These are phyloP conservation scores for Pteronotus mesoamericanus DNA, from an alignment of 2,797 vertebrate species.

Conservation along the genomic window DNA sequence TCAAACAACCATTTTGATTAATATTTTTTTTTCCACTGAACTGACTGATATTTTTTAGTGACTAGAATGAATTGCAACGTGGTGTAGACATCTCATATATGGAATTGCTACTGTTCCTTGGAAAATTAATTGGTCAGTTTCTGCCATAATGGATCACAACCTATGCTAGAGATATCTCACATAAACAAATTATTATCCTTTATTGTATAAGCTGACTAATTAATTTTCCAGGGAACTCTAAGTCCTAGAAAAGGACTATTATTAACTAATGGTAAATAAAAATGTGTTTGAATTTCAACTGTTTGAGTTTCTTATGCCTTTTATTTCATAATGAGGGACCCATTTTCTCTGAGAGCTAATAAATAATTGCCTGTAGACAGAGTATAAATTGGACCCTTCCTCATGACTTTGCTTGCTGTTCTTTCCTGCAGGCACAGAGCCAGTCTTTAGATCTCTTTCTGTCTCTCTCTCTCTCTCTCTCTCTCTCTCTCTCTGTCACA, in stretches of 20 bases:
- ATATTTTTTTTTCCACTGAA: constrained; percentile 53
- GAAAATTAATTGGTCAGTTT: constrained; percentile 61
- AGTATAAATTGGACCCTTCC: background rate
- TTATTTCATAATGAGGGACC: constrained; percentile 25
- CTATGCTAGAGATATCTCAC: constrained; percentile 9
- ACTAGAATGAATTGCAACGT: constrained; percentile 27
- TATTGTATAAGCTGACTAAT: constrained; percentile 47
- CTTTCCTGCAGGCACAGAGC: background rate
- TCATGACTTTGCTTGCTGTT: constrained; percentile 18
- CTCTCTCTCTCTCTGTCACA: background rate
- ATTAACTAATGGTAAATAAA: constrained; percentile 41
- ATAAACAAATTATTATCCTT: constrained; percentile 58
- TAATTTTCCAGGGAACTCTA: constrained; percentile 46
- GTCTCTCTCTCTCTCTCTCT: no score
- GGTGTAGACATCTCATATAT: background rate
- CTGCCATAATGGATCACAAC: constrained; percentile 36
- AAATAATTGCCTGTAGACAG: background rate
- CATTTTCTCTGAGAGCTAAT: constrained; percentile 15
- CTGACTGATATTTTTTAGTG: constrained; percentile 45
- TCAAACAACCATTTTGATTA: constrained; percentile 64
- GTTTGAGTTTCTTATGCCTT: constrained; percentile 40
- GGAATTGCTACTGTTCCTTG: background rate
- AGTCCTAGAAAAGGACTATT: constrained; percentile 6
- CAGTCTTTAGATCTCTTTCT: background rate
- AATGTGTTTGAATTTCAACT: constrained; percentile 51